These are phyloP conservation scores for Charadrius vociferus DNA, from an alignment of 2,113 vertebrate species.

Conservation along the genomic window DNA sequence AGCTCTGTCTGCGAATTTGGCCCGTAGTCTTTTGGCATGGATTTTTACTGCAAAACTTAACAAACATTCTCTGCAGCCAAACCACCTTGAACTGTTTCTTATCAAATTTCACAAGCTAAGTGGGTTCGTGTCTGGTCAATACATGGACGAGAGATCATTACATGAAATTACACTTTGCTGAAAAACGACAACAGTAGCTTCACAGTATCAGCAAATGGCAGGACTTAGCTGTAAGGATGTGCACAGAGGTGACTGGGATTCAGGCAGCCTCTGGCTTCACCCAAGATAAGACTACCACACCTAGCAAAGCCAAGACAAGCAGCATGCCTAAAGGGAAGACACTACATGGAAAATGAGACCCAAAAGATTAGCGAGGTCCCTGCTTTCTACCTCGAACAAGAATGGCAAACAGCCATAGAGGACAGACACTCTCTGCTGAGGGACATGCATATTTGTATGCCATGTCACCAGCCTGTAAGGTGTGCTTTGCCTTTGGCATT, in stretches of 20 bases:
- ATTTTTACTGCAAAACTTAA: constrained; percentile 27
- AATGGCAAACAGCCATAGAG: neutral
- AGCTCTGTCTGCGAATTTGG: neutral
- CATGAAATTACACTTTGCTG: neutral
- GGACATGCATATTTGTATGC: neutral
- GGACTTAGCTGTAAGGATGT: neutral
- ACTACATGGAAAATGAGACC: neutral
- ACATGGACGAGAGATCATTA: neutral
- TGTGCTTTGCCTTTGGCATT: neutral
- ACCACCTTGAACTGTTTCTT: constrained; percentile 16
- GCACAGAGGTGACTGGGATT: neutral
- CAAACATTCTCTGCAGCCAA: constrained; percentile 23
- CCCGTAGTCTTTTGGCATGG: neutral
- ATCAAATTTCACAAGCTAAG: constrained; percentile 39
- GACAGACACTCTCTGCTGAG: neutral
- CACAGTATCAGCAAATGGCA: neutral
- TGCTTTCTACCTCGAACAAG: accelerated
- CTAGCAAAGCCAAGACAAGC: neutral
- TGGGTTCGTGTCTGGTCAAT: neutral
- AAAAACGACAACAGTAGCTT: neutral
- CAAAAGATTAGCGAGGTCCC: neutral
- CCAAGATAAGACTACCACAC: neutral
- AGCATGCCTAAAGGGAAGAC: neutral
- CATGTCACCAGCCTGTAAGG: neutral
- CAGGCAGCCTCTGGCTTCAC: neutral